Evolutionary conservation across 2,113 vertebrate genomes (phyloP), one percentile per base, ranked within the genome.

Genomic region (Etheostoma cragini): DNA sequence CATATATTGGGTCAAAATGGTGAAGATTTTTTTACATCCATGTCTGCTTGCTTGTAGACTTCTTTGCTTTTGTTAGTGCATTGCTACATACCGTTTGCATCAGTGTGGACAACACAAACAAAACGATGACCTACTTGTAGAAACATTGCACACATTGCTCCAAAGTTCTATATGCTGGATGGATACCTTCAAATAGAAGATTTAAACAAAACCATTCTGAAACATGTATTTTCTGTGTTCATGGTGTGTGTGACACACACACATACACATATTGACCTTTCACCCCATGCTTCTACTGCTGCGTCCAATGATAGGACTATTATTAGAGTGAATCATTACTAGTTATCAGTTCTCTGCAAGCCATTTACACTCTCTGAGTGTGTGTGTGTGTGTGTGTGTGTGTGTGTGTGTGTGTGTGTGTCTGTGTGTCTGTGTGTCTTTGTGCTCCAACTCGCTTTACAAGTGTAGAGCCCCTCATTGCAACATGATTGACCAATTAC

Each of bases 401-500:
- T 64, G 45, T 69, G 49, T 54, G 22, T 66, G 71, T 79, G 57
- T 35, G 15, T 24, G 26, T 47, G 56, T 19, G 16, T 49, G n/a
- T 47, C 35, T 21, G 61, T 50, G 38, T 38, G 2, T 38, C 2
- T 38, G 38, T 35, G 33, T 38, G 38, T 38, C 8, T 38, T 2
- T 38, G 38, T 38, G 35, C 81, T 81, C 78, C 78, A 81, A 16
- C 66, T 52, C 4, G 17, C 46, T 30, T 66, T 15, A 46, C 50
- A 68, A 71, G 75, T 88, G 80, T 89, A 90, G 65, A 88, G 87
- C 45, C 77, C 19, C 68, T 90, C 89, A 92, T 89, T 92, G 88
- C 80, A 17, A 49, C 38, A 47, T 76, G 89, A 90, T 85, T 82
- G 66, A 85, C 72, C 80, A 91, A 80, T 90, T 91, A 90, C 63